Evolutionary conservation across 2,113 vertebrate genomes (phyloP).

Genomic region (Phodopus roborovskii): DNA sequence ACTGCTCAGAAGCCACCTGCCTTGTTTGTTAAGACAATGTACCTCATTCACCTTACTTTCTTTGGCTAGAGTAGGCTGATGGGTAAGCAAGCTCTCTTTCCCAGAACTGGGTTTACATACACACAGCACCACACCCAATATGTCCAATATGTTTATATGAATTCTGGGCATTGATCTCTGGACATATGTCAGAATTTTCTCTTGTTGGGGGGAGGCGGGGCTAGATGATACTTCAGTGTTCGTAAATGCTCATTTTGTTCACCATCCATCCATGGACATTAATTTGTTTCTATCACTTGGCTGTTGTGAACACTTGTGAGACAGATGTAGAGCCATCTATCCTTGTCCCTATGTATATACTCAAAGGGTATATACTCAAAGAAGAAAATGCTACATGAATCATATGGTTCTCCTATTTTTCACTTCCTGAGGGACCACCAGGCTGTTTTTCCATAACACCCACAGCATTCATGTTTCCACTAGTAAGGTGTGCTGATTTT

Average conservation of each 20-base stretch:
- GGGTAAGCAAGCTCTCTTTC: background rate
- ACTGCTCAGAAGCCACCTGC: too few species aligned
- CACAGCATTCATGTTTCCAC: background rate
- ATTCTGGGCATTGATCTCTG: background rate
- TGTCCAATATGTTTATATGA: background rate
- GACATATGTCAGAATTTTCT: background rate
- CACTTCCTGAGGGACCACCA: background rate
- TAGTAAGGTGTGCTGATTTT: background rate
- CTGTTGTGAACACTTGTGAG: background rate
- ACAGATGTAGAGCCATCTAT: background rate
- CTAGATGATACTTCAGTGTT: background rate
- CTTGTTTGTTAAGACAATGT: background rate
- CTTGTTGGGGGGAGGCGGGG: background rate
- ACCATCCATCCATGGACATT: background rate
- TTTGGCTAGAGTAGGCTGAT: too few species aligned
- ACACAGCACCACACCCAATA: background rate
- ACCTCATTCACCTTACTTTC: background rate
- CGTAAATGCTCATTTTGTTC: background rate
- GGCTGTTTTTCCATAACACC: background rate
- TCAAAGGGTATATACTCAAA: background rate
- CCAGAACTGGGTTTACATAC: background rate
- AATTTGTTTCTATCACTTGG: background rate
- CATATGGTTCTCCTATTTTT: background rate
- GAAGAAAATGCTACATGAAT: background rate
- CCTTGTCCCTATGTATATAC: background rate